These are phyloP conservation scores for Montipora efflorescens DNA, from an alignment of 64 coral and sea anemone genomes.

Conservation along the genomic window DNA sequence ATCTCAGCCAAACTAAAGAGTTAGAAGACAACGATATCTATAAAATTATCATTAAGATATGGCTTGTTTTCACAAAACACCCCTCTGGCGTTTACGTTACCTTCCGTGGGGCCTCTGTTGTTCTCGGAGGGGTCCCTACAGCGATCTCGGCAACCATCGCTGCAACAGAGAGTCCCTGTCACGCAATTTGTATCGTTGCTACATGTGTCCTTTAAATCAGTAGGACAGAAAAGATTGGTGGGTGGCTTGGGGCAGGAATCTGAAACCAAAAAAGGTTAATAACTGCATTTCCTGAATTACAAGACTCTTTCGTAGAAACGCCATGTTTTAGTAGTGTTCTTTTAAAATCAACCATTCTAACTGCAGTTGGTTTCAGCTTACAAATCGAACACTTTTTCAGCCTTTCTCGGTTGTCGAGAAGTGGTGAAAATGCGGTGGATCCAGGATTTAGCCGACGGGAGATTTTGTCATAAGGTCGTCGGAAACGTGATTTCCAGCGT, in stretches of 20 bases:
- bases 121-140: constrained; percentile 77
- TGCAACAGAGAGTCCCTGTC: constrained; percentile 52
- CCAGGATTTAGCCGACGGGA: too few relatives aligned
- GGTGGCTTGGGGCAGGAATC: constrained; percentile 33
- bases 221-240: background rate
- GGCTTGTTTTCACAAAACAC: background rate
- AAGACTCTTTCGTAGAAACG: background rate
- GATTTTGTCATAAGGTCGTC: too few relatives aligned
- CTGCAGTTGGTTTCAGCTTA: too few relatives aligned
- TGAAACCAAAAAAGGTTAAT: background rate
- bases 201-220: constrained; percentile 3
- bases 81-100: background rate
- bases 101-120: constrained; percentile 4
- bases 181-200: background rate
- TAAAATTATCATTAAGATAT: too few relatives aligned
- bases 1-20: too few relatives aligned
- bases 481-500: too few relatives aligned
- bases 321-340: background rate
- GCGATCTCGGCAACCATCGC: constrained; percentile 74
- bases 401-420: too few relatives aligned
- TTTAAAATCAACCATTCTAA: background rate
- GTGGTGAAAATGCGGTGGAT: too few relatives aligned
- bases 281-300: background rate
- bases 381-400: too few relatives aligned
- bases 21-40: too few relatives aligned